Base-by-base conservation (phyloP, 2,888 invertebrate species). In the Saturnia japonica region DNA sequence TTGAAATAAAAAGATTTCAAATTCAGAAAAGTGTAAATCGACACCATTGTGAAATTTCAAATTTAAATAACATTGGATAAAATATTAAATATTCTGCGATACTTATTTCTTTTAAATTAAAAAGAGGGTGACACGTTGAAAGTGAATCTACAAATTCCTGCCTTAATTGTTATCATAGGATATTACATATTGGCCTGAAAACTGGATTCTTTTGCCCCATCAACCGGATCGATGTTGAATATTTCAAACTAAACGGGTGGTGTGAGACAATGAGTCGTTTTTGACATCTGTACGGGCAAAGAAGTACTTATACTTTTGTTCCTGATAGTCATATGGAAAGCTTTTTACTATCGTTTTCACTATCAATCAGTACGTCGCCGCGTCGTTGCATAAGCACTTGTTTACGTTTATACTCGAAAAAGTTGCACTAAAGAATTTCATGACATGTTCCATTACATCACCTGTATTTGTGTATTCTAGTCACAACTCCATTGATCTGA, bases 381-480 rank as follows among this genome's bases (percentile, higher is more conserved):
- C 6, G 25, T 19, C 34, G 25, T n/a, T 64, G 34, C 64, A 64
- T 64, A 40, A n/a, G 16, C 64, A 8, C 19, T n/a, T 64, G 40
- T 64, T 64, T 64, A 64, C 64, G n/a, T 40, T 40, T 34, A 40
- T n/a, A 34, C 34, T 16, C 25, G 28, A 69, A 70, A 67, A 43
- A 57, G 12, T 67, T 57, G 66, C 42, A 67, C 43, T 40, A 42
- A 54, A 70, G 67, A 54, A 51, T 70, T 14, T 28, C 43, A 60
- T 67, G 57, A 22, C 42, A 43, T 64, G 34, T 68, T 43, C 28
- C 68, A 28, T 70, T 34, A 68, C 51, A 54, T 51, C 68, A 76
- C 72, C 73, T 72, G 73, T 68, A 71, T n/a, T n/a, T 69, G 47
- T 74, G 73, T 74, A 71, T 73, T 72, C 34, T 72, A 68, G 68